Conservation (phyloP, 2,797 vertebrate genomes). For the Pangasius larnaudii region DNA sequence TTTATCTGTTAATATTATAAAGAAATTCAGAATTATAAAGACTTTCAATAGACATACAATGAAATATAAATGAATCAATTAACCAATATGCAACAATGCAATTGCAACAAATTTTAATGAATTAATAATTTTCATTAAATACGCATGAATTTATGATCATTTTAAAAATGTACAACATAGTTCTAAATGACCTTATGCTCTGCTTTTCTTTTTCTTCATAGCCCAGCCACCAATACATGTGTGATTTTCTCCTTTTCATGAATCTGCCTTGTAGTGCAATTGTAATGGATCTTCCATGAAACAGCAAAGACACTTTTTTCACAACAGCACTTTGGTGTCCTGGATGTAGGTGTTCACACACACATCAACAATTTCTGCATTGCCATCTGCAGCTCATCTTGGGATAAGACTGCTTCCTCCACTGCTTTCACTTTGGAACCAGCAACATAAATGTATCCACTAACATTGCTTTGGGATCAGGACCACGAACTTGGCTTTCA, state of each 20-base stretch:
- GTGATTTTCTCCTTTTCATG: constrained; percentile 28
- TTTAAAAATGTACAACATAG: constrained; percentile 21
- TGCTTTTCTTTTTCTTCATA: constrained; percentile 7
- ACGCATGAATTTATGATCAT: constrained; percentile 21
- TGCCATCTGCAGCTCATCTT: background rate
- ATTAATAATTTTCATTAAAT: background rate
- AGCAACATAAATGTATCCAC: constrained; percentile 9
- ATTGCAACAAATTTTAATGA: background rate
- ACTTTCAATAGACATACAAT: background rate
- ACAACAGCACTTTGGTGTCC: background rate
- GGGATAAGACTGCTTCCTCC: constrained; percentile 4
- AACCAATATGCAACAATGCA: background rate
- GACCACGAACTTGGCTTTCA: constrained; percentile 10
- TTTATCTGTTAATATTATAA: background rate
- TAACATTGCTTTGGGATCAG: constrained; percentile 6
- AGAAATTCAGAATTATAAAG: background rate
- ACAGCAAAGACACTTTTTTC: background rate
- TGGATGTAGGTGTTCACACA: constrained; percentile 8
- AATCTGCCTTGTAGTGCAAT: background rate
- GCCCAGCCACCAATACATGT: constrained; percentile 54
- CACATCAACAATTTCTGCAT: background rate
- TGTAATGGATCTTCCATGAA: background rate
- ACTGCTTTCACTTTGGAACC: constrained; percentile 14
- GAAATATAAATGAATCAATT: background rate
- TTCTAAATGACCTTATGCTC: constrained; percentile 4